Base-by-base conservation (phyloP, 1,140 invertebrate species). In the Papilio dardanus region DNA sequence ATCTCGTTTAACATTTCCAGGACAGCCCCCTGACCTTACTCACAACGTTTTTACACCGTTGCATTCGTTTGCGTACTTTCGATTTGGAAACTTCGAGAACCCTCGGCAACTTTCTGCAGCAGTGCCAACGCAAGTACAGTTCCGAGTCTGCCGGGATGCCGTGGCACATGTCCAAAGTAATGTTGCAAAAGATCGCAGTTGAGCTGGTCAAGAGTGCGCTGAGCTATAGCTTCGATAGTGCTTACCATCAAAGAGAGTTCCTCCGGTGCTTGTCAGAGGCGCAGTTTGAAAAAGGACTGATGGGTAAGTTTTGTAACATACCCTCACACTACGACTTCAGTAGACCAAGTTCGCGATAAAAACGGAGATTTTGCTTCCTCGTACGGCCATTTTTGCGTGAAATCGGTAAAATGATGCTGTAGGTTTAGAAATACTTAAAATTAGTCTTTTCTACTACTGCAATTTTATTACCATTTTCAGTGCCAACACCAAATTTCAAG, bases 11-110 rank as follows among this genome's bases (percentile, higher is more conserved):
- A 79, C 68, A 69, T 71, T 86, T 86, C 77, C 91, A 96, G 95
- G 94, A 95, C 31, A 96, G 94, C 87, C 94, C 95, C 0, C 82
- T 96, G 2, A 93, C 92, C 71, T 69, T 89, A 8, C 94, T 96
- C 37, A 93, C 95, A 31, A 91, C 86, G 7, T 94, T 93, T 73
- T 82, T 93, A 1, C 85, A 91, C 74, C 87, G 90, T 10, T 89
- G 87, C 73, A 85, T 92, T n/a, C 78, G 83, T 2, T 78, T 83
- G 7, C 82, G 81, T 54, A 78, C 79, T 1, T 93, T 92, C 75
- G 90, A 90, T 68, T 78, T 75, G 1, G 89, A 90, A 40, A 89
- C 87, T 0, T 82, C 74, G 14, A 88, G 86, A 19, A 76, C 83
- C 8, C 78, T 93, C 3, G 77, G 76, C 0, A 88, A 78, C 74